phyloP scores from a whole-genome alignment of 2,888 invertebrate species.

The Drosophila niveifrons region DNA sequence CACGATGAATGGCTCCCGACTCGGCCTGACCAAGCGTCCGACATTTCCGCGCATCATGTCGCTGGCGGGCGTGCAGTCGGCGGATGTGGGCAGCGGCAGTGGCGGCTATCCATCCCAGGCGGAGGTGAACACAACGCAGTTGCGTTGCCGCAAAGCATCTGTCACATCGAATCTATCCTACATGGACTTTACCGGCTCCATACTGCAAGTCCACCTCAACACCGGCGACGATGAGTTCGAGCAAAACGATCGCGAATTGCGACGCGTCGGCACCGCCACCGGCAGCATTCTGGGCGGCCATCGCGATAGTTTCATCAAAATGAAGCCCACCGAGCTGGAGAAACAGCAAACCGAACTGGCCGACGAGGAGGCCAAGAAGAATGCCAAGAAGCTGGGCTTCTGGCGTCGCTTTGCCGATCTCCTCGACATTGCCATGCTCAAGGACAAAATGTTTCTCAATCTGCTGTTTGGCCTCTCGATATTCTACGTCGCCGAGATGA shows the following conservation, averaged over 20 bases:
- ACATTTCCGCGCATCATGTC: conserved; percentile 85
- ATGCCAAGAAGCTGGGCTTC: conserved; percentile 85
- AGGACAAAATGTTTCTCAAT: conserved; percentile 91
- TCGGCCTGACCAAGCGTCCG: conserved; percentile 84
- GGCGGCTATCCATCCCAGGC: conserved; percentile 84
- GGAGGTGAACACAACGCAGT: conserved; percentile 86
- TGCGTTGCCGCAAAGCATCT: conserved; percentile 88
- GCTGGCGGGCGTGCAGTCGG: conserved; percentile 82
- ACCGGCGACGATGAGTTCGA: conserved; percentile 85
- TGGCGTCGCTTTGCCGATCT: conserved; percentile 88
- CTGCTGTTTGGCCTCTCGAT: conserved; percentile 90
- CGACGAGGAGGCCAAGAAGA: conserved; percentile 63
- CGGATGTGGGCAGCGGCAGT: conserved; percentile 70
- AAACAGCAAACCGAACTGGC: conserved; percentile 64
- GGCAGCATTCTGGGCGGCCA: conserved; percentile 81
- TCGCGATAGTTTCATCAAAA: conserved; percentile 85
- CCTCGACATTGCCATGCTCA: conserved; percentile 90
- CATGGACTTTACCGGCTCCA: conserved; percentile 91
- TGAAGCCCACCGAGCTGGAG: conserved; percentile 83
- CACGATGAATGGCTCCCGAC: conserved; percentile 81
- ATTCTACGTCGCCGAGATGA: conserved; percentile 91
- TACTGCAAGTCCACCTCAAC: conserved; percentile 89
- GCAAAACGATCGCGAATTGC: conserved; percentile 84
- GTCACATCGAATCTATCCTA: conserved; percentile 90
- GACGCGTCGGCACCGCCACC: conserved; percentile 83